Evolutionary conservation across 2,888 invertebrate species (phyloP).

Genomic region (Acanthosepion lycidas): DNA sequence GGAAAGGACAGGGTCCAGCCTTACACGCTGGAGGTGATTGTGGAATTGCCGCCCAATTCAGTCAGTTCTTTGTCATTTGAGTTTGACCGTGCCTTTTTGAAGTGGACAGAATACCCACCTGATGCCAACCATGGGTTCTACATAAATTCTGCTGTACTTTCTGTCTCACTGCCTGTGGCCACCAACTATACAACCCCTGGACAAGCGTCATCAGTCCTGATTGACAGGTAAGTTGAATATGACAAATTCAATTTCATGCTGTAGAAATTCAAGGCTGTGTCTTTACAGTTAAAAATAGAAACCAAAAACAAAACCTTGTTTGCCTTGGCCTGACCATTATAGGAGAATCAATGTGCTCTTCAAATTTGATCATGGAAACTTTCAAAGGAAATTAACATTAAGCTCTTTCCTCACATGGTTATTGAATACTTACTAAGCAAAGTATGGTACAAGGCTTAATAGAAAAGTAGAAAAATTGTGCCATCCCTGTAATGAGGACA

Average conservation of each 20-base stretch:
- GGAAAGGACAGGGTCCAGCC: conserved; percentile 88
- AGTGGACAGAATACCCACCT: conserved; percentile 99
- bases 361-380: no score
- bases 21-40: conserved; percentile 87
- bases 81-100: conserved; percentile 95
- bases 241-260: neutral
- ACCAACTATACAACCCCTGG: conserved; percentile 85
- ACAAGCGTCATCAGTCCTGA: conserved; percentile 81
- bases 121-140: conserved; percentile 99
- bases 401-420: no score
- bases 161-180: conserved; percentile 85
- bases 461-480: no score
- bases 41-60: conserved; percentile 86
- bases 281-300: no score
- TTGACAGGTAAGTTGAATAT: conserved; percentile 55
- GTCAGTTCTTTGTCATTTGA: conserved; percentile 88
- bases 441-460: no score
- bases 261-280: no score
- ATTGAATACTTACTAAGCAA: no score
- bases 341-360: no score
- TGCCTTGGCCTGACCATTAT: no score
- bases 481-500: no score
- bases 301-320: no score
- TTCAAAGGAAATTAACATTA: no score
- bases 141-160: conserved; percentile 89